phyloP scores from a whole-genome alignment of 2,797 vertebrate genomes.

The Coluber constrictor region DNA sequence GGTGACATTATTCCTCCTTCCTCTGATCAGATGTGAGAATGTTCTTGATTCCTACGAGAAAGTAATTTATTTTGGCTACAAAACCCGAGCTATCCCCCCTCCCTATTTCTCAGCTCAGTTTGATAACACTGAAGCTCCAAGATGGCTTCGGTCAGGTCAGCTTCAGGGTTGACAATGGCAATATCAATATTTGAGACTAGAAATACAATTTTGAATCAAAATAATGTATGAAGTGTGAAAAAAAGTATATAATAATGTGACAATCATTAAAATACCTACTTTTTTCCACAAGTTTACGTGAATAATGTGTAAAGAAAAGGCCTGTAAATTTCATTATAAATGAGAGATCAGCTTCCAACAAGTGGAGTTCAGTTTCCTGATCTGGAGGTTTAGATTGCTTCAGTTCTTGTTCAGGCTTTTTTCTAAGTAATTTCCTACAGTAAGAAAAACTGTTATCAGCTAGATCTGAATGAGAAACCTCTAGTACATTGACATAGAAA shows the following conservation, averaged over 20 bases:
- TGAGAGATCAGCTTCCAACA: constrained; percentile 73
- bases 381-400: constrained; percentile 21
- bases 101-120: too few species aligned
- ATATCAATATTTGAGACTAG: neutral
- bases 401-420: constrained; percentile 4
- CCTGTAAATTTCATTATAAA: constrained; percentile 77
- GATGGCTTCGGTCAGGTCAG: too few species aligned
- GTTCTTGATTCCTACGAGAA: too few species aligned
- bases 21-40: too few species aligned
- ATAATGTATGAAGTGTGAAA: neutral
- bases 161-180: neutral
- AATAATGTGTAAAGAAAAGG: constrained; percentile 75
- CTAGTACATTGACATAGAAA: neutral
- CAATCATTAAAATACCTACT: constrained; percentile 67
- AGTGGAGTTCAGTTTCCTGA: constrained; percentile 70
- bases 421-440: constrained; percentile 60
- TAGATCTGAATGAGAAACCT: neutral
- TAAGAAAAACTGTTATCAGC: neutral
- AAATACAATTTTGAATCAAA: neutral
- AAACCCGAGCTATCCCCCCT: too few species aligned
- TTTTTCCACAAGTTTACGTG: constrained; percentile 70
- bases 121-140: too few species aligned
- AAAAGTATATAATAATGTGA: neutral
- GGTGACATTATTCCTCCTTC: too few species aligned
- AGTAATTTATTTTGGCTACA: too few species aligned